phyloP scores from a whole-genome alignment of 2,888 invertebrate genomes.

The Helleia helle region DNA sequence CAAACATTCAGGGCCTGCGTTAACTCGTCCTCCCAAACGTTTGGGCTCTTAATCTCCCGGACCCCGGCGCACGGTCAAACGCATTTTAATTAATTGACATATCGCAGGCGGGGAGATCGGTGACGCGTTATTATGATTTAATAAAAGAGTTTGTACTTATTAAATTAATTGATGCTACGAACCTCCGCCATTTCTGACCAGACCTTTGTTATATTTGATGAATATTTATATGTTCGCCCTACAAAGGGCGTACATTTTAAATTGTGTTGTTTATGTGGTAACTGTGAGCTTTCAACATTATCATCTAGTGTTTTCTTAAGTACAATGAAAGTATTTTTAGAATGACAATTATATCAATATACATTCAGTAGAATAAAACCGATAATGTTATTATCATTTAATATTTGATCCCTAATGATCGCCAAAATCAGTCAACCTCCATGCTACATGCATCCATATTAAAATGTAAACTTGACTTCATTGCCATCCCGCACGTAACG shows the following conservation, averaged over 20 bases:
- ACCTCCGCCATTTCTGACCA: slow-evolving; percentile 42
- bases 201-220: slow-evolving; percentile 57
- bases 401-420: no score
- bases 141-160: slow-evolving; percentile 65
- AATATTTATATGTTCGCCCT: slow-evolving; percentile 67
- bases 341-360: no score
- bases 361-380: no score
- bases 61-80: slow-evolving; percentile 59
- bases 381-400: no score
- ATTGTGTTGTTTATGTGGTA: no score
- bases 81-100: slow-evolving; percentile 74
- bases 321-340: no score
- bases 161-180: slow-evolving; percentile 50
- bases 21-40: slow-evolving; percentile 45
- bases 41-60: slow-evolving; percentile 52
- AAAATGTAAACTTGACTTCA: no score
- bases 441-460: no score
- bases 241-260: slow-evolving; percentile 47
- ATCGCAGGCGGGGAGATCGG: slow-evolving; percentile 42
- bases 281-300: no score
- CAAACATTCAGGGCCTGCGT: slow-evolving; percentile 39
- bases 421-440: no score
- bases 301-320: no score
- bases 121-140: slow-evolving; percentile 60
- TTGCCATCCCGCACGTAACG: no score